Conservation (phyloP, 2,888 invertebrate species). For the Melolontha melolontha region DNA sequence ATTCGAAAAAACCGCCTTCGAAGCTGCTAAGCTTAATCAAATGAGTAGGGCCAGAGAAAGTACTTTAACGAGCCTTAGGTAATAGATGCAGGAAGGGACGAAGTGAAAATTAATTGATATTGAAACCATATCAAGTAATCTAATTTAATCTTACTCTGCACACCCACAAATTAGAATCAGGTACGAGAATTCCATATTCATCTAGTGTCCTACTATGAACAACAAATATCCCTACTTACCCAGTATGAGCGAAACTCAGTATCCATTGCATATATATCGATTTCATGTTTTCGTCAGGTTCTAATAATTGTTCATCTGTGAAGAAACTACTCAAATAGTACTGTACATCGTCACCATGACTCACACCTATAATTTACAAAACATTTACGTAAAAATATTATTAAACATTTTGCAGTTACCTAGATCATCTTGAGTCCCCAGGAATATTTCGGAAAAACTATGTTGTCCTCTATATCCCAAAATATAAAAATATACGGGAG, state of each 20-base stretch:
- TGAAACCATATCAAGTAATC: too few species aligned
- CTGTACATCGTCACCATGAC: constrained; percentile 40
- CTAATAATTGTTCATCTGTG: constrained; percentile 14
- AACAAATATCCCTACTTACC: background rate
- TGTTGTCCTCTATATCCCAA: constrained; percentile 40
- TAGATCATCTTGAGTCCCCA: constrained; percentile 8
- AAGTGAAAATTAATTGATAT: too few species aligned
- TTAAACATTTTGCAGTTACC: constrained; percentile 4
- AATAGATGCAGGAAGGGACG: too few species aligned
- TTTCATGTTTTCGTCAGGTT: constrained; percentile 29
- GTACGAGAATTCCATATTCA: too few species aligned
- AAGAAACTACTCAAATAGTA: constrained; percentile 30
- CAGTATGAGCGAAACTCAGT: background rate
- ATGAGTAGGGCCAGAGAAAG: too few species aligned
- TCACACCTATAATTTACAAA: constrained; percentile 10
- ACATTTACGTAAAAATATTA: background rate
- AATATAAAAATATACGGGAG: constrained; percentile 71
- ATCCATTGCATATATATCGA: constrained; percentile 21
- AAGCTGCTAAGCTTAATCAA: too few species aligned
- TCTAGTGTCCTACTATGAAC: too few species aligned
- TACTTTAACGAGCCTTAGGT: too few species aligned
- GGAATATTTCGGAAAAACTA: constrained; percentile 30
- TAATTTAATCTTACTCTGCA: too few species aligned
- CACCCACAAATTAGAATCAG: too few species aligned
- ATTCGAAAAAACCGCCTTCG: too few species aligned